phyloP scores from a whole-genome alignment of 1,140 invertebrate species.

The Scaptodrosophila lebanonensis region DNA sequence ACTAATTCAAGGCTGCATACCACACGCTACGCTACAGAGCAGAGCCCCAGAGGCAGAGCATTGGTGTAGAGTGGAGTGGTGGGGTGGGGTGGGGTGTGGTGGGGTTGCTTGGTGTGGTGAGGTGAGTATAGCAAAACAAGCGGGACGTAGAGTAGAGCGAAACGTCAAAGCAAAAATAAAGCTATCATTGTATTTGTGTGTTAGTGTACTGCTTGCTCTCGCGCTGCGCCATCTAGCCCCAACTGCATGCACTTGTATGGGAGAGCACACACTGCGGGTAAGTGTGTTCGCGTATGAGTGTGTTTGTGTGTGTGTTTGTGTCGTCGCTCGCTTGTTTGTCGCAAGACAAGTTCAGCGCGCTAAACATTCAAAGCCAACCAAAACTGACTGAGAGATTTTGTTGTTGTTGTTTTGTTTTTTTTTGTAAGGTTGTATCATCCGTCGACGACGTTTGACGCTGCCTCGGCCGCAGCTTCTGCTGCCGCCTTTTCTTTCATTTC shows the following conservation, averaged over 20 bases:
- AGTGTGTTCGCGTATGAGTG: conserved; percentile 11
- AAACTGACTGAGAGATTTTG: conserved; percentile 59
- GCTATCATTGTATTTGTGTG: conserved; percentile 57
- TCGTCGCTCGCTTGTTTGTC: conserved; percentile 16
- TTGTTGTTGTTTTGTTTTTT: too few species aligned
- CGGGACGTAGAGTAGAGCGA: too few species aligned
- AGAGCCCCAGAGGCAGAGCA: too few species aligned
- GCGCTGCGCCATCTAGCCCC: conserved; percentile 10
- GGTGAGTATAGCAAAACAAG: too few species aligned
- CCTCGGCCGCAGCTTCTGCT: conserved; percentile 8
- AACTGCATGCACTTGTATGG: conserved; percentile 16
- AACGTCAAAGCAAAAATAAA: conserved; percentile 69
- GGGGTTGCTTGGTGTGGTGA: too few species aligned
- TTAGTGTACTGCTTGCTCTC: conserved; percentile 14
- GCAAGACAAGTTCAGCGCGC: conserved; percentile 69
- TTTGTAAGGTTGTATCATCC: conserved; percentile 73
- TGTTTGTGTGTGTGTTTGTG: conserved; percentile 30
- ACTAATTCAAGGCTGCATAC: conserved; percentile 77
- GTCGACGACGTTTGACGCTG: conserved; percentile 27
- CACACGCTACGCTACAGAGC: conserved; percentile 54
- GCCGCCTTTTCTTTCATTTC: conserved; percentile 59
- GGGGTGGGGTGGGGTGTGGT: too few species aligned
- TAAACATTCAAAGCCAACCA: conserved; percentile 71
- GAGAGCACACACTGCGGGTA: neutral
- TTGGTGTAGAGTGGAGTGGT: too few species aligned